Evolutionary conservation across 2,797 vertebrate species (phyloP), one percentile per base, ranked within the genome.

Genomic region (Tragopan temminckii): DNA sequence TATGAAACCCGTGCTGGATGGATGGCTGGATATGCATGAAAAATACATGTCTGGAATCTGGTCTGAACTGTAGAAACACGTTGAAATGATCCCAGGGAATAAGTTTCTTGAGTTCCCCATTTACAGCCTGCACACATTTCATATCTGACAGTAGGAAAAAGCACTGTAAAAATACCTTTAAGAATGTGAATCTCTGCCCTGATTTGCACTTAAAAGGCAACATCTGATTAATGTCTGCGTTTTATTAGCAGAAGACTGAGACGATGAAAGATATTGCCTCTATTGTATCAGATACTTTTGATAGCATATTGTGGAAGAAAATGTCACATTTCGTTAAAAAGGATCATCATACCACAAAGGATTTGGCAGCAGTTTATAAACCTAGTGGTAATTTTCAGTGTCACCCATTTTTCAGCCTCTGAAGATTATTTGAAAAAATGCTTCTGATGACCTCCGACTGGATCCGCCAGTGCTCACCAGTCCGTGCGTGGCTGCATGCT

Each of bases 201-300:
- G 58, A 89, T 93, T 93, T 93, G 83, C 78, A 80, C 68, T 89
- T 86, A 61, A 83, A 93, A 93, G 78, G 19, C 72, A 92, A 67
- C 25, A 64, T 90, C 82, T 87, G 78, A 94, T 93, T 88, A 77
- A 25, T 45, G 59, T 75, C 69, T 79, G 38, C 74, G 46, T 85
- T 96, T 84, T 93, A 90, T 68, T 84, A 95, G 72, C 43, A 66
- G 66, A 89, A 80, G 57, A 29, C 38, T 38, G 59, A 38, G 50
- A 74, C 7, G 27, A 89, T 83, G 76, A 95, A 92, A 69, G 43
- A 66, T 81, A 92, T 62, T 76, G 77, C 33, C 38, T 93, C 74
- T 74, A 87, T 89, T 53, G 38, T 59, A 78, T 21, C 33, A 84
- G 42, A 17, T 79, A 89, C 42, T 85, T 93, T 85, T 69, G 38